A percentile compares a stretch with the other conserved stretches of the same genome.
These are phyloP conservation scores for Yponomeuta plumbellus DNA, from an alignment of 2,888 invertebrate genomes.

Conservation along the genomic window DNA sequence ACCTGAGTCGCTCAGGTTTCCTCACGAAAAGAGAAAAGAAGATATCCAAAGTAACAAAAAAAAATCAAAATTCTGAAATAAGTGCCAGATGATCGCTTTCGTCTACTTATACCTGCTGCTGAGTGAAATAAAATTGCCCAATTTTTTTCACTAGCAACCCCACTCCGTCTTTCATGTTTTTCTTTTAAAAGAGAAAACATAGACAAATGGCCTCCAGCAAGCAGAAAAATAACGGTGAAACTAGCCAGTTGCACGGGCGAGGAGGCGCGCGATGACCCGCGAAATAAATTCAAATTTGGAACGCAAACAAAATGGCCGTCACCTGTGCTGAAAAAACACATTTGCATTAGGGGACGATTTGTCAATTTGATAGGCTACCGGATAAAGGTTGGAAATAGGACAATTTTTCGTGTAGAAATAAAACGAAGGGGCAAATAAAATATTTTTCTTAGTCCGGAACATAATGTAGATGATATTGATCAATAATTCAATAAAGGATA, in stretches of 20 bases:
- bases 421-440: too few relatives aligned
- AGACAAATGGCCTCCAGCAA: neutral
- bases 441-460: too few relatives aligned
- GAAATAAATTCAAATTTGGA: slow-evolving; percentile 14
- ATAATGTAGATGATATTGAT: neutral
- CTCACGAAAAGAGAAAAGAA: too few relatives aligned
- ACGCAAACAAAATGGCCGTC: slow-evolving; percentile 6
- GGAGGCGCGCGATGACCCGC: slow-evolving; percentile 3
- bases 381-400: neutral
- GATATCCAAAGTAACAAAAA: too few relatives aligned
- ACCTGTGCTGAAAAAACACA: slow-evolving; percentile 4
- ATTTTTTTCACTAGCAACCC: neutral
- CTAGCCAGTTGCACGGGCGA: slow-evolving; percentile 10
- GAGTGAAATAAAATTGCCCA: neutral
- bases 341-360: neutral
- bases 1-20: too few relatives aligned
- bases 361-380: neutral
- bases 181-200: neutral
- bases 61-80: too few relatives aligned
- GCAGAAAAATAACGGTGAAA: slow-evolving; percentile 1
- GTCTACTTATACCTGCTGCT: too few relatives aligned
- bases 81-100: too few relatives aligned
- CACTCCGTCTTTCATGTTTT: neutral
- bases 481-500: neutral
- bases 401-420: neutral